Percentiles rank a stretch among this genome's conserved stretches.
phyloP scores from a whole-genome alignment of 2,888 invertebrate genomes.

The Aromia moschata region DNA sequence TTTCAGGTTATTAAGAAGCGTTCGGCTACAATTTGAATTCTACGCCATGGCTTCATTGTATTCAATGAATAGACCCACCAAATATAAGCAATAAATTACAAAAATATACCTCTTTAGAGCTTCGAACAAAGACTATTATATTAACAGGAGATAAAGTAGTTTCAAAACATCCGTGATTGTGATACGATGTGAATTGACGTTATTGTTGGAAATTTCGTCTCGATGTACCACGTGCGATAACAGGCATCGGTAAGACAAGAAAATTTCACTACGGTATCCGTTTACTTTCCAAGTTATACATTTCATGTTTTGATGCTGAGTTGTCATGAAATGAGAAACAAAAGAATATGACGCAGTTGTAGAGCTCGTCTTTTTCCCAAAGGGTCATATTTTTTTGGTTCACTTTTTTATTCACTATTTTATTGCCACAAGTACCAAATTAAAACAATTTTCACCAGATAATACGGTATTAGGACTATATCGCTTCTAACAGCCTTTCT shows the following conservation, averaged over 20 bases:
- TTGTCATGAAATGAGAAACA: not conserved
- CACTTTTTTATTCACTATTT: no score
- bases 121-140: conserved; percentile 41
- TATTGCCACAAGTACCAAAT: no score
- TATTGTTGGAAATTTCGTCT: conserved; percentile 14
- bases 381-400: no score
- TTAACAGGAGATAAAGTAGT: conserved; percentile 29
- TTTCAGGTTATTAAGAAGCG: conserved; percentile 57
- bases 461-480: no score
- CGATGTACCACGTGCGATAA: conserved; percentile 1
- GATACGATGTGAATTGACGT: conserved; percentile 34
- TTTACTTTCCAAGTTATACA: no score
- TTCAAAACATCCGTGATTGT: conserved; percentile 25
- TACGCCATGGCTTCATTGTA: conserved; percentile 52
- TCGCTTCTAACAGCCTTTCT: no score
- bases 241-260: no score
- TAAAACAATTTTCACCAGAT: no score
- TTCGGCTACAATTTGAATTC: conserved; percentile 55
- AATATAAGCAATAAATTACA: conserved; percentile 42
- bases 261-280: no score
- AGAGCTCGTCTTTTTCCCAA: no score
- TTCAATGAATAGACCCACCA: conserved; percentile 53
- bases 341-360: no score
- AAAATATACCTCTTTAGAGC: conserved; percentile 37
- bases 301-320: no score